These are phyloP conservation scores for Piezodorus guildinii DNA, from an alignment of 1,140 invertebrate species.

Conservation along the genomic window DNA sequence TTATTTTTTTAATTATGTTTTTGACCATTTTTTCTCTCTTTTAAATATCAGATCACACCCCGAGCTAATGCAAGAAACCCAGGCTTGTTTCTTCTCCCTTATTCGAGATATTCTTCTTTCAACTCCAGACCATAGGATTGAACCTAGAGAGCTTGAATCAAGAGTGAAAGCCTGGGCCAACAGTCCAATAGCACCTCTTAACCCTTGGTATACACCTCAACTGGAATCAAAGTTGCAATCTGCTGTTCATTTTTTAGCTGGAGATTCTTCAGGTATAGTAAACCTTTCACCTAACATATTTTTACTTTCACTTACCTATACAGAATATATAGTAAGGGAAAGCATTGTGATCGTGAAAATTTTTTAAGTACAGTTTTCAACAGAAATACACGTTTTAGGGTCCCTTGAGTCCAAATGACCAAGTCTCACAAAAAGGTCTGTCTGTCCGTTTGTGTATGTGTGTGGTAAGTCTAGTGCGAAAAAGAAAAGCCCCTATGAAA, in stretches of 20 bases:
- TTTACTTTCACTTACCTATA: too few species aligned
- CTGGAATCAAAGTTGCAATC: conserved; percentile 68
- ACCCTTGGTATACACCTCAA: conserved; percentile 56
- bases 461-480: too few species aligned
- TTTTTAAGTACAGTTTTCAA: too few species aligned
- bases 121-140: conserved; percentile 67
- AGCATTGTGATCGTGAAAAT: too few species aligned
- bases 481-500: too few species aligned
- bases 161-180: conserved; percentile 66
- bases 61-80: conserved; percentile 57
- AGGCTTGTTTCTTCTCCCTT: conserved; percentile 70
- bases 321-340: too few species aligned
- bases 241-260: conserved; percentile 75
- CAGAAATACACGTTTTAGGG: too few species aligned
- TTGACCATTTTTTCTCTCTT: neutral
- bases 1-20: too few species aligned
- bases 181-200: conserved; percentile 66
- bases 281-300: too few species aligned
- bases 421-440: too few species aligned
- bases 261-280: conserved; percentile 55
- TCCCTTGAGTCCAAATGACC: too few species aligned
- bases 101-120: conserved; percentile 70
- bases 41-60: conserved; percentile 28
- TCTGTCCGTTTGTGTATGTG: too few species aligned
- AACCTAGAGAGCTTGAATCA: conserved; percentile 57